Evolutionary conservation across 2,113 vertebrate genomes (phyloP).

Genomic region (Ibidorhyncha struthersii): DNA sequence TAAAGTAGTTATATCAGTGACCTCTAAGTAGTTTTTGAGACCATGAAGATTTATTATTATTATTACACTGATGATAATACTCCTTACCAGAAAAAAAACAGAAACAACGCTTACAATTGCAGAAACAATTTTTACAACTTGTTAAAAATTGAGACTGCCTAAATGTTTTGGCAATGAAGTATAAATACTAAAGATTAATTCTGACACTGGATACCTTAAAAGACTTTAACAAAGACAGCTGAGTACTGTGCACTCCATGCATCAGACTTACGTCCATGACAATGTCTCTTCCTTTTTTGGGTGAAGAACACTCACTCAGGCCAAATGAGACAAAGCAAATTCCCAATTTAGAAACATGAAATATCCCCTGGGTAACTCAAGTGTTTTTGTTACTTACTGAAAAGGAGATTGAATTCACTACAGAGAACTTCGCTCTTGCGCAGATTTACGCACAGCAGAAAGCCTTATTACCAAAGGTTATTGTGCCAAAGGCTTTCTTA

Average conservation of each 20-base stretch:
- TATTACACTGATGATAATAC: not conserved
- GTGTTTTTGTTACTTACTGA: not conserved
- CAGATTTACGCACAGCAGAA: not conserved
- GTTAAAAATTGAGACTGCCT: not conserved
- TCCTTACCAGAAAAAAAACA: not conserved
- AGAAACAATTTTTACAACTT: not conserved
- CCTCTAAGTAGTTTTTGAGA: not conserved
- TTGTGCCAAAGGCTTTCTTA: not conserved
- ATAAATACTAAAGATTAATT: conserved; percentile 7
- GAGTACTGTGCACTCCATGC: not conserved
- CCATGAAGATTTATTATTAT: not conserved
- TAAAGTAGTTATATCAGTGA: not conserved
- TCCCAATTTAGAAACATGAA: conserved; percentile 67
- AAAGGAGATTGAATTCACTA: not conserved
- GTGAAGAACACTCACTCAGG: conserved; percentile 11
- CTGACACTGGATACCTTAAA: conserved; percentile 9
- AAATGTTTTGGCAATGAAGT: conserved; percentile 10
- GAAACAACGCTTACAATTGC: not conserved
- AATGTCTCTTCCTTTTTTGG: conserved; percentile 56
- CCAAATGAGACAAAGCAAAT: conserved; percentile 1
- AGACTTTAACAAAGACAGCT: conserved; percentile 7
- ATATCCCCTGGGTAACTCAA: conserved; percentile 12
- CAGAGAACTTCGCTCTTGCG: rapidly evolving
- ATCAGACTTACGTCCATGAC: not conserved
- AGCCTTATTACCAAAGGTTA: not conserved